Evolutionary conservation across 2,797 vertebrate species (phyloP), one percentile per base, ranked within the genome.

Genomic region (Euphonia xanthogaster): DNA sequence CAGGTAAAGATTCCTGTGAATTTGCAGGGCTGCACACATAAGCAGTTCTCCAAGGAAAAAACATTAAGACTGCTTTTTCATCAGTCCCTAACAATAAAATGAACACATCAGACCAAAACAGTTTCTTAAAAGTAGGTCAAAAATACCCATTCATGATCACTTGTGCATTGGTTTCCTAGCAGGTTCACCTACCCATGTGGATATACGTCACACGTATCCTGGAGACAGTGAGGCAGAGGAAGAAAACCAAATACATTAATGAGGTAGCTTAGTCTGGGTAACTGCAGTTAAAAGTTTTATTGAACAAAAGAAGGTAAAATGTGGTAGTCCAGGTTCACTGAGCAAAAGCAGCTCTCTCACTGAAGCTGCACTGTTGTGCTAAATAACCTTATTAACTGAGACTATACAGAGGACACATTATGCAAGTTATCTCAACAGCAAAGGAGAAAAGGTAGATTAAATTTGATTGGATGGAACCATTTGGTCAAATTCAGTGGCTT

Each of bases 201-300:
- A 95, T 50, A 71, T 14, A 94, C 6, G 5, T 62, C 79, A 81
- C 3, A 44, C 3, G 28, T 96, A 94, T 91, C 96, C 95, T 94
- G 96, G 94, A 94, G 94, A 97, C 92, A 45, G 80, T 5, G 71
- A 95, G 92, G 89, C 94, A 92, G 86, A 94, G 66, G 84, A 80
- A 94, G 83, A 96, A 86, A 91, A 86, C 67, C 85, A 87, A 91
- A 92, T 91, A 83, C 72, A 96, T 96, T 93, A 97, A 98, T 88
- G 71, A 95, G 88, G 93, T 91, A 84, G 93, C 95, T 97, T 85
- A 97, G 90, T 89, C 96, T 78, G 77, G 94, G 93, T 90, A 96
- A 95, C 94, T 97, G 97, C 97, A 98, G 92, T 97, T 98, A 96
- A 97, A 97, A 97, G 86, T 96, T 98, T 98, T 98, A 98, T 98